Conservation (phyloP, 2,113 vertebrate species). For the Platichthys stellatus region DNA sequence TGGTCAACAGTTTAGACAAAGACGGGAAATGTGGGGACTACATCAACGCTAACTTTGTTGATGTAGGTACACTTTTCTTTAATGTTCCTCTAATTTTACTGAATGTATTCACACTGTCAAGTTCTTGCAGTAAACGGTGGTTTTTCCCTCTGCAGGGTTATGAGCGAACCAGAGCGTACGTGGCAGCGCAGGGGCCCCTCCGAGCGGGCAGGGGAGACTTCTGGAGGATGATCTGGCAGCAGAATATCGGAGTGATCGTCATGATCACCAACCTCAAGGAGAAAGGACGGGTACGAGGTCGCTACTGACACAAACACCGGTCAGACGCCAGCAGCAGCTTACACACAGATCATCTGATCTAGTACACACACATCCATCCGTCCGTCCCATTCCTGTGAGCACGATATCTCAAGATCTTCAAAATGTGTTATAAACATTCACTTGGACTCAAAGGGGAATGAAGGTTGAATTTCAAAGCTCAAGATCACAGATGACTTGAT, state of each 20-base stretch:
- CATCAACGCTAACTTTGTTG: constrained; percentile 97
- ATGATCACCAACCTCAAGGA: constrained; percentile 99
- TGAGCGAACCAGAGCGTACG: constrained; percentile 93
- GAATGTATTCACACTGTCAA: no score
- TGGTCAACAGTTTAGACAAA: constrained; percentile 88
- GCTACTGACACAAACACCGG: background rate
- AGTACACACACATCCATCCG: no score
- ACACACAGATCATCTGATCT: background rate
- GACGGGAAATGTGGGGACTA: constrained; percentile 92
- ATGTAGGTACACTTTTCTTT: constrained; percentile 84
- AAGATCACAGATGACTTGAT: no score
- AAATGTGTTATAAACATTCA: no score
- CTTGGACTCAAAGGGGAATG: no score
- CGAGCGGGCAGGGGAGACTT: constrained; percentile 94
- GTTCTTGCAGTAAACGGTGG: background rate
- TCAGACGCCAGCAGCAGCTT: background rate
- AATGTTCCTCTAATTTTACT: accelerated
- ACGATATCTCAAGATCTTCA: no score
- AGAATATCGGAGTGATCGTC: constrained; percentile 94
- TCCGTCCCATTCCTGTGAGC: no score
- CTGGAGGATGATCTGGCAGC: constrained; percentile 99
- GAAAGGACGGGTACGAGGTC: constrained; percentile 91
- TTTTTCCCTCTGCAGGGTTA: constrained; percentile 85
- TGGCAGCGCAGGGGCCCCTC: constrained; percentile 95
- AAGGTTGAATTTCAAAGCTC: no score